A percentile compares a stretch with the other conserved stretches of the same genome.
Evolutionary conservation across 2,888 invertebrate species (phyloP).

Genomic region (Agrenia bidenticulata): DNA sequence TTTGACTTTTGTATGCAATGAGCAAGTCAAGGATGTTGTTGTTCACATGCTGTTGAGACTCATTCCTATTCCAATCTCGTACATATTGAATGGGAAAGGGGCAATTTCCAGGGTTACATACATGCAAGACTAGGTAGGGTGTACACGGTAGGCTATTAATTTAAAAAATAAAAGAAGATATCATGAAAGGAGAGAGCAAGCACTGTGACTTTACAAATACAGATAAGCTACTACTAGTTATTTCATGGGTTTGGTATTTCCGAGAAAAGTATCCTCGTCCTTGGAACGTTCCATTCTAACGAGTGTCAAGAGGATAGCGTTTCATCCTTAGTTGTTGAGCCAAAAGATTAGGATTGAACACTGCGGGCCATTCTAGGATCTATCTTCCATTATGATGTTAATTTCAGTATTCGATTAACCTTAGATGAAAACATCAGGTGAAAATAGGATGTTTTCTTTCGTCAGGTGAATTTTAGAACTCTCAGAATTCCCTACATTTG

Average conservation of each 20-base stretch:
- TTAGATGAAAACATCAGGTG: conserved; percentile 54
- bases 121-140: no score
- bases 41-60: no score
- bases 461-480: conserved; percentile 58
- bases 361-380: conserved; percentile 55
- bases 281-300: conserved; percentile 52
- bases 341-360: conserved; percentile 57
- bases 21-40: no score
- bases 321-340: conserved; percentile 57
- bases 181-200: no score
- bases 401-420: conserved; percentile 57
- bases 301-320: conserved; percentile 55
- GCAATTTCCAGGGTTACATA: no score
- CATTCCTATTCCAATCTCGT: no score
- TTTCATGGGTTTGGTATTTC: conserved; percentile 56
- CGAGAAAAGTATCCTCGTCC: conserved; percentile 51
- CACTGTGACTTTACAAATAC: no score
- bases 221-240: conserved; percentile 55
- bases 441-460: conserved; percentile 42
- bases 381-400: no score
- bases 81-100: no score
- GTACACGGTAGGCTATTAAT: no score
- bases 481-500: conserved; percentile 56
- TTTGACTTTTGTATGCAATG: no score
- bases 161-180: no score